Evolutionary conservation across 2,113 vertebrate species (phyloP).

Genomic region (Leptobrachium ailaonicum): DNA sequence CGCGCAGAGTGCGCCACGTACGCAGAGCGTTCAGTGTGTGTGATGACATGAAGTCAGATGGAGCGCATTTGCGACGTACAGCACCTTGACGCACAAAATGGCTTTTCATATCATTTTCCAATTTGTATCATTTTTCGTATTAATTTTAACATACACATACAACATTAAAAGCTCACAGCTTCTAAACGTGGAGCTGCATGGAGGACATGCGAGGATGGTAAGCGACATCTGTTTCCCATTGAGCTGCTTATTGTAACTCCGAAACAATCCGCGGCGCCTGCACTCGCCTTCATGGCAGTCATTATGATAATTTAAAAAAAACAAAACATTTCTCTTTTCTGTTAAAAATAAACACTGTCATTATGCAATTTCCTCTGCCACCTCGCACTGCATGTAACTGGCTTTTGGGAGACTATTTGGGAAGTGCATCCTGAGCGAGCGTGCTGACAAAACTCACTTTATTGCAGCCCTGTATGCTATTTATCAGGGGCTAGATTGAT

Average conservation of each 20-base stretch:
- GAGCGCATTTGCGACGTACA: no score
- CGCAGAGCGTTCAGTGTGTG: no score
- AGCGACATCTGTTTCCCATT: neutral
- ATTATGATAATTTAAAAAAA: neutral
- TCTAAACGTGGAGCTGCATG: neutral
- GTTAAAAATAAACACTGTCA: neutral
- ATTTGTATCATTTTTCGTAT: no score
- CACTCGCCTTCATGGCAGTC: neutral
- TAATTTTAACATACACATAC: no score
- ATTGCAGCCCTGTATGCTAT: no score
- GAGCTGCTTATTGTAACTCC: neutral
- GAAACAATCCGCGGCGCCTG: neutral
- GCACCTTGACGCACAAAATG: no score
- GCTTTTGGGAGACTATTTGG: slow-evolving; percentile 3
- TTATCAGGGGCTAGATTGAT: no score
- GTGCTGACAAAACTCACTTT: no score
- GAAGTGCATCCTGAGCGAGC: neutral
- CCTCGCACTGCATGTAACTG: slow-evolving; percentile 13
- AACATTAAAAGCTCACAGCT: neutral
- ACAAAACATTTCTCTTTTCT: neutral
- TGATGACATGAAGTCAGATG: no score
- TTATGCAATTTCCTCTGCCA: slow-evolving; percentile 16
- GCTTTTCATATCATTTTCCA: no score
- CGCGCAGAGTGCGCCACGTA: no score
- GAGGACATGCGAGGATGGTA: neutral